These are phyloP conservation scores for Oryzias curvinotus DNA, from an alignment of 2,113 vertebrate species.

Conservation along the genomic window DNA sequence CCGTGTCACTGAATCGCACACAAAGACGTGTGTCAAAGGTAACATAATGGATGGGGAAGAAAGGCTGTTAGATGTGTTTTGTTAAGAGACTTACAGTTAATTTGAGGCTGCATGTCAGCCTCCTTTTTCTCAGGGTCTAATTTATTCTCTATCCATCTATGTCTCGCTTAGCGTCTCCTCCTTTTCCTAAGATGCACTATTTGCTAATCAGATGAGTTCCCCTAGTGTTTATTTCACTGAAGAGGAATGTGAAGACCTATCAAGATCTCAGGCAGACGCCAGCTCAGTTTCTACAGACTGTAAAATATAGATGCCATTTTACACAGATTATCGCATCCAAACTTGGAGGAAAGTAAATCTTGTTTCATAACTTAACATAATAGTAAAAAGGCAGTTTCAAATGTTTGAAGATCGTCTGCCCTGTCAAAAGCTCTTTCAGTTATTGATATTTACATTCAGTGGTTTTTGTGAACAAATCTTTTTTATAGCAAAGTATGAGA, in stretches of 20 bases:
- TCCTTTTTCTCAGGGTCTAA: slow-evolving; percentile 45
- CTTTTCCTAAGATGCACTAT: slow-evolving; percentile 20
- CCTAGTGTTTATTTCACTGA: slow-evolving; percentile 54
- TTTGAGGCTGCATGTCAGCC: slow-evolving; percentile 48
- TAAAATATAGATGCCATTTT: slow-evolving; percentile 26
- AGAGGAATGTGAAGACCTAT: slow-evolving; percentile 52
- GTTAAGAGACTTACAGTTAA: slow-evolving; percentile 52
- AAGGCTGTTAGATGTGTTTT: slow-evolving; percentile 53
- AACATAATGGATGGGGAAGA: slow-evolving; percentile 47
- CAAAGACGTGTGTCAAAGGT: background rate
- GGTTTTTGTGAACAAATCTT: no score
- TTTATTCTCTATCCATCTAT: slow-evolving; percentile 51
- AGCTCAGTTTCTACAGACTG: slow-evolving; percentile 27
- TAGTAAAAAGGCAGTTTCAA: background rate
- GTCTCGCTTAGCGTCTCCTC: slow-evolving; percentile 23
- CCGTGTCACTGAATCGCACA: slow-evolving; percentile 19
- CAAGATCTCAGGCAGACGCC: slow-evolving; percentile 41
- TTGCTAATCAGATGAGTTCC: slow-evolving; percentile 42
- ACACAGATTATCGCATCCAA: slow-evolving; percentile 7
- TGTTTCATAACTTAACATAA: slow-evolving; percentile 5
- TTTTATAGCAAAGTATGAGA: no score
- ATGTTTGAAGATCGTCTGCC: background rate
- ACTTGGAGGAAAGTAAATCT: slow-evolving; percentile 12
- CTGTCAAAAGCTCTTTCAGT: background rate
- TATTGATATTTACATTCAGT: no score